Conservation (phyloP, 2,113 vertebrate species). For the Sialia sialis region DNA sequence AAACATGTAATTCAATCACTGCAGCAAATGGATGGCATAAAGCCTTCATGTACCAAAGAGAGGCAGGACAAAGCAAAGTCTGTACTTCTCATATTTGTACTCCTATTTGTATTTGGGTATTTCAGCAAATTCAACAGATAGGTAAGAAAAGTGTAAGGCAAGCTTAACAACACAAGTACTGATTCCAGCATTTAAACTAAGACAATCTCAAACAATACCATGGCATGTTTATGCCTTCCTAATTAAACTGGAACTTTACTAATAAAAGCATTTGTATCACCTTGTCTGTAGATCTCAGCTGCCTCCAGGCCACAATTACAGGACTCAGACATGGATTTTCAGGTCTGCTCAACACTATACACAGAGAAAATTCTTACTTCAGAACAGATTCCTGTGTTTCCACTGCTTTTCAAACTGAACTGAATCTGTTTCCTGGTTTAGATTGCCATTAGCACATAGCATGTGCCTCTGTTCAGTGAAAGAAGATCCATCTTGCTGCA, state of each 20-base stretch:
- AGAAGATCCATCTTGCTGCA: not conserved
- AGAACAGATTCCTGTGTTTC: not conserved
- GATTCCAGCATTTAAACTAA: not conserved
- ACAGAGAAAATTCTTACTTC: not conserved
- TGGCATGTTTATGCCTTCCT: not conserved
- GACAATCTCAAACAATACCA: not conserved
- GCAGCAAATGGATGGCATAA: conserved; percentile 62
- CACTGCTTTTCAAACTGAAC: not conserved
- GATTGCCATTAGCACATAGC: not conserved
- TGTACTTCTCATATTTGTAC: not conserved
- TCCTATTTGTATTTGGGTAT: not conserved
- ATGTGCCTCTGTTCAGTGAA: not conserved
- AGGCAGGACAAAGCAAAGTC: conserved; percentile 1
- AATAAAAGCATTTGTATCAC: not conserved
- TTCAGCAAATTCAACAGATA: not conserved
- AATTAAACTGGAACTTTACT: not conserved
- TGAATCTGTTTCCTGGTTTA: not conserved
- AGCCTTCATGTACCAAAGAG: conserved; percentile 18
- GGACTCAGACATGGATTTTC: not conserved
- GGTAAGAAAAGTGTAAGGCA: not conserved
- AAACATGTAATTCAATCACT: conserved; percentile 76
- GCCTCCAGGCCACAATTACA: not conserved
- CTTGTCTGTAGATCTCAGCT: not conserved
- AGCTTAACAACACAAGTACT: not conserved
- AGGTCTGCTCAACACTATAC: not conserved